Evolutionary conservation across 1,140 invertebrate species (phyloP), one percentile per base, ranked within the genome.

Genomic region (Artemia franciscana): DNA sequence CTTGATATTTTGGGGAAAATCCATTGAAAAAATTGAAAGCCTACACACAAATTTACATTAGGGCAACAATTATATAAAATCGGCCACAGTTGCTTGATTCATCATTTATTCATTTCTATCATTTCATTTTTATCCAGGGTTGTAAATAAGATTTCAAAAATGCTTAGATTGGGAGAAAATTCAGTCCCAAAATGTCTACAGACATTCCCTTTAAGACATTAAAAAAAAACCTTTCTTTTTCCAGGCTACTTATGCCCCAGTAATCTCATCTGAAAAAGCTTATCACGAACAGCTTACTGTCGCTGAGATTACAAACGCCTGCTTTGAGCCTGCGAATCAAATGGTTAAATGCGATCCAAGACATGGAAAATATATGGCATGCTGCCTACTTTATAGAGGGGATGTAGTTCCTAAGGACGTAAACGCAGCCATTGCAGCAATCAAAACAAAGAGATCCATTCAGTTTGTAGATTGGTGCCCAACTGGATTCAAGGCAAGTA

Each of bases 361-460:
- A 28, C 58, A 58, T 59, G 63, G 73, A 12, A 74, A 74, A 58
- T 77, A 77, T 60, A 86, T 89, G 86, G 85, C 86, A 23, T 88
- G 86, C 68, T 89, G 86, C 70, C 84, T 89, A 80, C 75, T 89
- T 65, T 89, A 88, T 75, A 69, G 81, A 63, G 84, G 84, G 7
- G 84, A 85, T 70, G 83, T 85, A 18, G 83, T 82, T 26, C 82
- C 87, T 0, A 91, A 91, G 69, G 87, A 88, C 70, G 86, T 91
- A 2, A 90, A 90, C 71, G 84, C 85, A 15, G 85, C 88, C 51
- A 88, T 89, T 67, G 84, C 84, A 3, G 79, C 82, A 24, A 87
- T 89, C 72, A 89, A 90, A 72, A 89, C 84, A 0, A 84, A 86
- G 69, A 75, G 85, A 39, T 82, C 81, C 63, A 86, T 86, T 65